phyloP scores from a whole-genome alignment of 2,113 vertebrate species.

The Mirza zaza region DNA sequence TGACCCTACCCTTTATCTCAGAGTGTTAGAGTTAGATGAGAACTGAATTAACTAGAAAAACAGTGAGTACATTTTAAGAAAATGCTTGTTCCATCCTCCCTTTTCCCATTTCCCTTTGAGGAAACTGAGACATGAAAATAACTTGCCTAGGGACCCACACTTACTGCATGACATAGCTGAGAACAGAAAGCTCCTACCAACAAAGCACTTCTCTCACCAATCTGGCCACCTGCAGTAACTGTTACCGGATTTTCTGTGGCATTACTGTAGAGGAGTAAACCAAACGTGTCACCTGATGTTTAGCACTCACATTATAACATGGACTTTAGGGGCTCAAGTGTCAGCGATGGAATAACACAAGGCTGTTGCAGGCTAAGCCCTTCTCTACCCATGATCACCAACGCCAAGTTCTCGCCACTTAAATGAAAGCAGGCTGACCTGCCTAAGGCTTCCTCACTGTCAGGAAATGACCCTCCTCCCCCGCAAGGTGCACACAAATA shows the following conservation, averaged over 20 bases:
- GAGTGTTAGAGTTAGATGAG: not conserved
- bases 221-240: not conserved
- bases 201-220: not conserved
- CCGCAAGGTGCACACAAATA: not conserved
- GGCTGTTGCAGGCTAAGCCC: not conserved
- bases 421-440: not conserved
- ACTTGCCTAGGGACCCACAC: not conserved
- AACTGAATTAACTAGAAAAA: not conserved
- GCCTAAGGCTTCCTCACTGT: not conserved
- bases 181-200: not conserved
- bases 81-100: no score
- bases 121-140: not conserved
- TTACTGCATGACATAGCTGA: not conserved
- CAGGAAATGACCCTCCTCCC: not conserved
- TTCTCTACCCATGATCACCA: not conserved
- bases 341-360: no score
- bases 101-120: not conserved
- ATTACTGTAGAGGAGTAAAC: fast-evolving
- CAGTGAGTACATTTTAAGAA: no score
- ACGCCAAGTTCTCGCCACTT: fast-evolving
- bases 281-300: not conserved
- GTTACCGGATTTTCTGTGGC: not conserved
- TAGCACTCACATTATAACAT: fast-evolving
- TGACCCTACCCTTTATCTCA: not conserved
- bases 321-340: not conserved